Percentiles rank a stretch among this genome's conserved stretches.
Evolutionary conservation across 2,113 vertebrate species (phyloP).

Genomic region (Riparia riparia): DNA sequence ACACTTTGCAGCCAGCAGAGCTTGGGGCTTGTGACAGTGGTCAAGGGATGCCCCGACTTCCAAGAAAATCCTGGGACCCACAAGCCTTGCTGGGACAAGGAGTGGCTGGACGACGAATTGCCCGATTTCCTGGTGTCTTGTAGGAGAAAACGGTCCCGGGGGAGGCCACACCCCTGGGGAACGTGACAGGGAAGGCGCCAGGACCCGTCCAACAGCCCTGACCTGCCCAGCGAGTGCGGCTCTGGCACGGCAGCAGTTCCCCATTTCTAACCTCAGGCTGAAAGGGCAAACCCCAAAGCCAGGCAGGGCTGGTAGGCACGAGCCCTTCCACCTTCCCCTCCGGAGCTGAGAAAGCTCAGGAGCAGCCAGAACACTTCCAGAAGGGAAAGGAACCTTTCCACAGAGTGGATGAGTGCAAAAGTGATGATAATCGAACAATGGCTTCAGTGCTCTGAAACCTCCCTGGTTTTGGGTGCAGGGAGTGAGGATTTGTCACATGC

Average conservation of each 20-base stretch:
- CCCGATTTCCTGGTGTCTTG: rapidly evolving
- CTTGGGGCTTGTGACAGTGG: background rate
- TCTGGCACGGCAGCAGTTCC: conserved; percentile 9
- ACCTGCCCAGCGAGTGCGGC: background rate
- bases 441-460: background rate
- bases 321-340: background rate
- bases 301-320: background rate
- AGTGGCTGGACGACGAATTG: rapidly evolving
- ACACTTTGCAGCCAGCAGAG: background rate
- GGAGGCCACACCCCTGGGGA: background rate
- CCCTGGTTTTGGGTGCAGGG: rapidly evolving
- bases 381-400: background rate
- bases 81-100: rapidly evolving
- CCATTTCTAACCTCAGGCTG: background rate
- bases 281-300: conserved; percentile 15
- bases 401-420: rapidly evolving
- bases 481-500: background rate
- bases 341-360: rapidly evolving
- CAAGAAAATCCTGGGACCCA: background rate
- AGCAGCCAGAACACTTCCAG: rapidly evolving
- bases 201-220: background rate
- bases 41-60: background rate
- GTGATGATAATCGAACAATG: no score
- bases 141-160: background rate
- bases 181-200: background rate